These are phyloP conservation scores for Diplosoma virens DNA, from an alignment of 23 tunicate genomes.

Conservation along the genomic window DNA sequence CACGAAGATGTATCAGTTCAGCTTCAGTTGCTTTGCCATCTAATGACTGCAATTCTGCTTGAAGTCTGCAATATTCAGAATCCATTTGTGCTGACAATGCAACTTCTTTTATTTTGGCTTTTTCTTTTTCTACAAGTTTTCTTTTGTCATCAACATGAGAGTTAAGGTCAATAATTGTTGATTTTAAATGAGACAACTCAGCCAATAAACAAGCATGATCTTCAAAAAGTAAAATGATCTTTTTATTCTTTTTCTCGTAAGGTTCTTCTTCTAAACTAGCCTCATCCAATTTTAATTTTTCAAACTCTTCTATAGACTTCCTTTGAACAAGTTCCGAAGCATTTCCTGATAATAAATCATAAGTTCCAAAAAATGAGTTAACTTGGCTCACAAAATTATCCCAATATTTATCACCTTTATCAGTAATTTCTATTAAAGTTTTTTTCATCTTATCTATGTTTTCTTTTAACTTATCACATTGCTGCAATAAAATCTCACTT, in stretches of 20 bases:
- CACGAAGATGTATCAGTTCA: conserved; percentile 3
- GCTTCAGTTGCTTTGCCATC: conserved; percentile 2
- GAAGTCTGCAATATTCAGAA: conserved; percentile 10
- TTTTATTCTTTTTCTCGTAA: neutral
- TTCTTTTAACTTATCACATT: neutral
- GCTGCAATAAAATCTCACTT: neutral
- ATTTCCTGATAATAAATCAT: neutral
- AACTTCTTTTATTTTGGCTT: neutral
- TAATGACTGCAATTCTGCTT: conserved; percentile 6
- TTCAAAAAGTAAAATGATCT: neutral
- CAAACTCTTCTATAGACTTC: neutral
- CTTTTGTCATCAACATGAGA: neutral
- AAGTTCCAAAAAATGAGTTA: neutral
- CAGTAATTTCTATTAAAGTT: neutral
- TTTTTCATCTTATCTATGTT: neutral
- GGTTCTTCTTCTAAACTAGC: no score
- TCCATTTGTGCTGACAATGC: neutral
- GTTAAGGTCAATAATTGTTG: conserved; percentile 8
- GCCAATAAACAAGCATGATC: neutral
- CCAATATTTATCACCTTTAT: neutral
- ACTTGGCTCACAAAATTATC: neutral
- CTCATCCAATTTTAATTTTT: neutral
- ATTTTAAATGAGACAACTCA: conserved; percentile 8
- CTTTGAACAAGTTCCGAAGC: neutral
- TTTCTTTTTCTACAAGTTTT: neutral